These are phyloP conservation scores for Ptychodera flava DNA, from an alignment of 35 echinoderm and acorn worm species.

Conservation along the genomic window DNA sequence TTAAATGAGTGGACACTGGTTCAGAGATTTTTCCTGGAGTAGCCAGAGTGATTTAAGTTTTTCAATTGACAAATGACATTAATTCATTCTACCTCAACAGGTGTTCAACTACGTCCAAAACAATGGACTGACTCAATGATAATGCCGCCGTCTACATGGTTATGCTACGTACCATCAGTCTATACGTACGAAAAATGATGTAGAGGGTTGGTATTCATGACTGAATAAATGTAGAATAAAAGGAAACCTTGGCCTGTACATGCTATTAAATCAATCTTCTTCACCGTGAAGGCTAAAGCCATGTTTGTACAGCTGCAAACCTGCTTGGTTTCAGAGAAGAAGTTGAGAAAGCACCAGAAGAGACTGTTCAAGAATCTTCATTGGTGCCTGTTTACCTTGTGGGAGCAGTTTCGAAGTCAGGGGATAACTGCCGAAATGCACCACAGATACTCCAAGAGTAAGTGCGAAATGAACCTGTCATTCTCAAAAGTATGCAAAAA, in stretches of 20 bases:
- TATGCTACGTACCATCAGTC: constrained; percentile 2
- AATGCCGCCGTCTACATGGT: constrained; percentile 17
- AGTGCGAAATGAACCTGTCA: too few species aligned
- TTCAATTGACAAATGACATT: not conserved
- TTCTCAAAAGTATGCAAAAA: too few species aligned
- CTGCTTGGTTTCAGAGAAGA: not conserved
- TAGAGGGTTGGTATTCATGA: constrained; percentile 35
- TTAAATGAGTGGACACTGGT: too few species aligned
- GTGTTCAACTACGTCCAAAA: not conserved
- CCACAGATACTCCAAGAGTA: too few species aligned
- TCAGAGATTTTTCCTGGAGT: not conserved
- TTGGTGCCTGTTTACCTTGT: constrained; percentile 2
- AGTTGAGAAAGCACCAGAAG: constrained; percentile 8
- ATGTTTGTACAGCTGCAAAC: constrained; percentile 7
- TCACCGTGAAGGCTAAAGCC: constrained; percentile 10
- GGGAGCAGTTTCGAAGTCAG: not conserved
- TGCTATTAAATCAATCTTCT: not conserved
- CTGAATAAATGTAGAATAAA: constrained; percentile 8
- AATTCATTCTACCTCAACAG: not conserved
- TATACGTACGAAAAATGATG: constrained; percentile 43
- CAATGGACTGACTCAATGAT: constrained; percentile 5
- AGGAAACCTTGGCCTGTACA: not conserved
- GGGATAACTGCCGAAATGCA: not conserved
- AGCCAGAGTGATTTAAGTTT: not conserved
- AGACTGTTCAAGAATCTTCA: not conserved